Conservation (phyloP, 1,140 invertebrate species). For the Brachionus angularis region DNA sequence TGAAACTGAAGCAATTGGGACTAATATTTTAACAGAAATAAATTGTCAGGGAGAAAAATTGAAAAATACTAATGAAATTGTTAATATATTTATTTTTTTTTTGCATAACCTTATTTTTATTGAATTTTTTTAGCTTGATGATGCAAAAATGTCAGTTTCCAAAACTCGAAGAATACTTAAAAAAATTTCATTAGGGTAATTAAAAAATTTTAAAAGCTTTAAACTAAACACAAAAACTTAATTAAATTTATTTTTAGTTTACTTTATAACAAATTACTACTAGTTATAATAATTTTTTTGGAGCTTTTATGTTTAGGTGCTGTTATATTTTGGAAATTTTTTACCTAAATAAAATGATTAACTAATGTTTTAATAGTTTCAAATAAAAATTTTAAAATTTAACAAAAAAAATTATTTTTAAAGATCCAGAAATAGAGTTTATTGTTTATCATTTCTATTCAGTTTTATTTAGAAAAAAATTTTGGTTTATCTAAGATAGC, state of each 20-base stretch:
- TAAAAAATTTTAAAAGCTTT: conserved; percentile 1
- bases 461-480: too few relatives aligned
- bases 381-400: too few relatives aligned
- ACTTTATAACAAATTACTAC: conserved; percentile 41
- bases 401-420: too few relatives aligned
- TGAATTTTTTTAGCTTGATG: conserved; percentile 3
- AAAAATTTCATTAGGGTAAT: conserved; percentile 23
- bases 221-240: too few relatives aligned
- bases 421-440: too few relatives aligned
- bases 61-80: conserved; percentile 28
- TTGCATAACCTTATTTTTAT: background rate
- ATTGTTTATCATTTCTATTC: too few relatives aligned
- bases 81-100: background rate
- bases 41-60: conserved; percentile 36
- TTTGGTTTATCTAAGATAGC: too few relatives aligned
- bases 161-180: conserved; percentile 23
- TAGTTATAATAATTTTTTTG: conserved; percentile 20
- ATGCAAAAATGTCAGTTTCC: conserved; percentile 2
- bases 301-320: background rate
- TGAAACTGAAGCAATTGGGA: conserved; percentile 29
- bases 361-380: too few relatives aligned
- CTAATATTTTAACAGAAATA: conserved; percentile 31
- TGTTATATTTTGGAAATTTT: conserved; percentile 44
- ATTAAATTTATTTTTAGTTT: background rate
- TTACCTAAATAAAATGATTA: conserved; percentile 38